Evolutionary conservation across 2,113 vertebrate genomes (phyloP).

Genomic region (Pyxicephalus adspersus): DNA sequence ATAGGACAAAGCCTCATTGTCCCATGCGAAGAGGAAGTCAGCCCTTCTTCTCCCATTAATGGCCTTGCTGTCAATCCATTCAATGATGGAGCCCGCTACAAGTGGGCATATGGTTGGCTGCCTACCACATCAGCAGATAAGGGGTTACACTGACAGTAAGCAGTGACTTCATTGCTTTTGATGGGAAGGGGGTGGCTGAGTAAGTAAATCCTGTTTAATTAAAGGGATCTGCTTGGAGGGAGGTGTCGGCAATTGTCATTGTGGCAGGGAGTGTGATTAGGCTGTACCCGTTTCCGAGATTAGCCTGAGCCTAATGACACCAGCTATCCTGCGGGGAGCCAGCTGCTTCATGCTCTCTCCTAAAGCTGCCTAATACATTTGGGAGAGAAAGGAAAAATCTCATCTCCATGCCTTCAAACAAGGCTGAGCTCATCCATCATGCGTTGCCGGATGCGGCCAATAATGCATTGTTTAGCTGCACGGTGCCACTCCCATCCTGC

Average conservation of each 20-base stretch:
- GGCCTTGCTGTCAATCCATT: not conserved
- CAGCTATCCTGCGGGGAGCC: constrained; percentile 8
- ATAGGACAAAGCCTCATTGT: not conserved
- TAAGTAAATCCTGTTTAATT: constrained; percentile 46
- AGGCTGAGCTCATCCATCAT: not conserved
- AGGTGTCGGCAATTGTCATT: not conserved
- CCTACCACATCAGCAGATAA: not conserved
- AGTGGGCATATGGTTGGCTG: not conserved
- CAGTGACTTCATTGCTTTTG: constrained; percentile 12
- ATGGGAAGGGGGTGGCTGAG: not conserved
- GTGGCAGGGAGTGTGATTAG: constrained; percentile 25
- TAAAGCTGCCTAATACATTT: not conserved
- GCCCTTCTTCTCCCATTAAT: not conserved
- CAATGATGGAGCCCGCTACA: not conserved
- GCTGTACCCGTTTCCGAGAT: not conserved
- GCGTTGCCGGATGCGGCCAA: not conserved
- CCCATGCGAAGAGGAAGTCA: not conserved
- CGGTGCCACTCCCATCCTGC: constrained; percentile 5
- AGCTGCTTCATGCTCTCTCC: not conserved
- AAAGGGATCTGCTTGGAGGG: constrained; percentile 16
- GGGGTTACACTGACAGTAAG: not conserved
- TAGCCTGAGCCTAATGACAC: not conserved
- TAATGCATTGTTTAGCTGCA: not conserved
- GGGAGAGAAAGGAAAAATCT: not conserved
- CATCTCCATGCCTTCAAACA: not conserved